Evolutionary conservation across 2,113 vertebrate genomes (phyloP), one percentile per base, ranked within the genome.

Genomic region (Siniperca knerii): DNA sequence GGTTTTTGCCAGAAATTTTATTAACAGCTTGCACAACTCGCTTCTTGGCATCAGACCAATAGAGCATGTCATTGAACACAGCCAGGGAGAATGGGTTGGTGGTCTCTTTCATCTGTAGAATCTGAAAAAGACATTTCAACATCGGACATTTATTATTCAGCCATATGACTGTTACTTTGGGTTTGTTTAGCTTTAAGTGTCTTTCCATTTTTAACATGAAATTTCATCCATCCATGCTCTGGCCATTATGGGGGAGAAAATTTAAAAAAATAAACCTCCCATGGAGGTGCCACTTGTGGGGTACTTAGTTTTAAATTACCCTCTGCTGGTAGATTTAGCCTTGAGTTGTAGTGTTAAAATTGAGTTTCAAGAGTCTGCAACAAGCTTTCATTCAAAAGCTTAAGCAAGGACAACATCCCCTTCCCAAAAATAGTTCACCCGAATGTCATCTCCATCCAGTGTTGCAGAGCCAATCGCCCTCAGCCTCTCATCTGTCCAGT

Each of bases 401-500:
- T n/a, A 16, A 50, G 16, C 4, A 50, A 48, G 46, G 46, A 50
- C 1, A 54, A 12, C 57, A 44, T 33, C 16, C 12, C 16, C 0
- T 1, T 57, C 21, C 10, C 0, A 21, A 52, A 44, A 11, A 7
- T 2, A 4, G 1, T 80, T 61, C 92, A 99, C 98, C 92, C 91
- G 93, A 62, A 98, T 84, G 11, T 90, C 84, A 6, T 92, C 92
- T 37, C 97, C 98, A 77, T 98, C 97, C 75, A 98, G 91, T 15
- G 69, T 96, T 8, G 93, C 96, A 60, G 98, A 98, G 2, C 97
- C 97, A 6, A 99, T 91, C 0, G 93, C 96, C 44, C 91, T 94
- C 77, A 98, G 93, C 75, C 97, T 96, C 58, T 97, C 97, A 87
- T 99, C 98, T 0, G 97, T 94, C 98, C 98, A 99, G 94, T 97